Base-by-base conservation (phyloP, 2,888 invertebrate genomes). In the Melanophora roralis region DNA sequence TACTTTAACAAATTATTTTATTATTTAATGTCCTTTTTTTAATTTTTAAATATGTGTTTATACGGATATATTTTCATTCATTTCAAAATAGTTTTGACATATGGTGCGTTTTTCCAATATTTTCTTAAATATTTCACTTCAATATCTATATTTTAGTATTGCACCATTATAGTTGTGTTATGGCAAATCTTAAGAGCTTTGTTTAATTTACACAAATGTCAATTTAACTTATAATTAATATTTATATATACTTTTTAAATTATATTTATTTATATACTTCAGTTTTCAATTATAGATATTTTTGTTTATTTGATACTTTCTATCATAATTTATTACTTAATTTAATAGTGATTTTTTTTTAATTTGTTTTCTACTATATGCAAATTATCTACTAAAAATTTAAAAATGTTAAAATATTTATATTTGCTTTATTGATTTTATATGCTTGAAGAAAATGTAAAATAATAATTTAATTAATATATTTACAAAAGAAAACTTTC, bases 1-100 rank as follows among this genome's bases (percentile, higher is more conserved):
- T 51, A 34, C 59, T 67, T 77, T 68, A 77, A 80, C 80, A 80
- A 80, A 80, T 80, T 72, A 11, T 76, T 67, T 57, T 16, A 27
- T 59, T 59, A 45, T 62, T 77, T 49, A 38, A 59, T 72, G 34
- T 69, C 6, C 8, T 40, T 40, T 53, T 40, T 6, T 14, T 19
- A 16, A 12, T 59, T 62, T 23, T 51, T n/a, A 27, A 38, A n/a
- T 57, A 5, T 32, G n/a, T 27, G n/a, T 43, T 43, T 79, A 45
- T 73, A 53, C 71, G 75, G 65, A 75, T 51, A 60, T 78, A n/a
- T n/a, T n/a, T 19, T 34, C 67, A 43, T 38, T 14, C 51, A 64
- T 69, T 38, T 69, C 68, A 62, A 34, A n/a, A 76, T 45, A 69
- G 36, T 59, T 59, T n/a, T 49, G 36, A 53, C 19, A 38, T 21